These are phyloP conservation scores for Notocelia uddmanniana DNA, from an alignment of 2,888 invertebrate genomes.

Conservation along the genomic window DNA sequence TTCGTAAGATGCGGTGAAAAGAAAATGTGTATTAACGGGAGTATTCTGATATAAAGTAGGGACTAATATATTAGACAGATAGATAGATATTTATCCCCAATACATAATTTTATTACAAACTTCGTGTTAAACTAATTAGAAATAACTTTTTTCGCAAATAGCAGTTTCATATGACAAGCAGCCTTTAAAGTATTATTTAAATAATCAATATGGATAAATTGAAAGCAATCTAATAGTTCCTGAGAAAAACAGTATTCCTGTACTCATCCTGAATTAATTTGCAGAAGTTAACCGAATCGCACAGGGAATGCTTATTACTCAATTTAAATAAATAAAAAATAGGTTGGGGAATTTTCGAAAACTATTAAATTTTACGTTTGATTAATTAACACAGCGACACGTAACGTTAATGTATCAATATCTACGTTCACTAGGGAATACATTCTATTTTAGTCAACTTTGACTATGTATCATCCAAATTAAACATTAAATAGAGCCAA, in stretches of 20 bases:
- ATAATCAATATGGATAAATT: background rate
- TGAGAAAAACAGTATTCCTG: background rate
- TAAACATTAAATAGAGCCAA: background rate
- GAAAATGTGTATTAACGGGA: background rate
- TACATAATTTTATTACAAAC: no score
- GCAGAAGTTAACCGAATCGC: slow-evolving; percentile 13
- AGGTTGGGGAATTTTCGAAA: background rate
- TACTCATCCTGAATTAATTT: slow-evolving; percentile 5
- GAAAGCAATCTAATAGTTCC: background rate
- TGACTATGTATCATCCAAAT: background rate
- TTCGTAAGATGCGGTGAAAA: background rate
- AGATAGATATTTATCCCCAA: no score
- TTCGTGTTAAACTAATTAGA: no score
- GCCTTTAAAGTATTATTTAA: no score
- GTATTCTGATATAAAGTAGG: no score
- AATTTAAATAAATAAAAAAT: background rate
- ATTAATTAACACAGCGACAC: background rate
- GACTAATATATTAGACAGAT: no score
- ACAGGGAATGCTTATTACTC: slow-evolving; percentile 5
- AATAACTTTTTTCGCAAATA: no score
- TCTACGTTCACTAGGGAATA: no score
- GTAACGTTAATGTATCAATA: no score
- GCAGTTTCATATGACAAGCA: no score
- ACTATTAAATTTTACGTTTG: background rate
- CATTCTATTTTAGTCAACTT: no score